phyloP scores from a whole-genome alignment of 2,888 invertebrate species.

The Diarsia rubi region DNA sequence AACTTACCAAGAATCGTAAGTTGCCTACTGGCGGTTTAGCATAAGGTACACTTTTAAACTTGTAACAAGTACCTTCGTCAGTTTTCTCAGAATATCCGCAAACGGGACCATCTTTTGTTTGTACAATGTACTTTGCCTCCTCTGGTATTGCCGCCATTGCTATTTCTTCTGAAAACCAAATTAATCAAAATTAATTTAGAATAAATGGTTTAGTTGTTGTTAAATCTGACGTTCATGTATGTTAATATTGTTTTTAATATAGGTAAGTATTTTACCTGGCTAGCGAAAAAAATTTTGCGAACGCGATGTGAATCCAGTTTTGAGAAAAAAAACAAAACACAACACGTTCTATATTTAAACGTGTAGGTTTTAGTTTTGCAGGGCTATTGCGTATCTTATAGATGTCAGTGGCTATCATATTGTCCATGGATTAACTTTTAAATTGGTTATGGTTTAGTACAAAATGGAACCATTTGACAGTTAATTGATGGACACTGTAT shows the following conservation, averaged over 20 bases:
- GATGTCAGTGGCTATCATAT: too few relatives aligned
- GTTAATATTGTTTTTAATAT: not conserved
- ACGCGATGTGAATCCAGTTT: constrained; percentile 1
- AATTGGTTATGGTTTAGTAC: too few relatives aligned
- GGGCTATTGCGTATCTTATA: too few relatives aligned
- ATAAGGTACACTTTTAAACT: constrained; percentile 84
- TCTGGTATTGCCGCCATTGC: constrained; percentile 64
- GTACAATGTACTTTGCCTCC: constrained; percentile 63
- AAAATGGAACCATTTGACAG: too few relatives aligned
- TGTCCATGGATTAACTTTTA: too few relatives aligned
- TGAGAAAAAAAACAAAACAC: not conserved
- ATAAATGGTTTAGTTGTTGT: not conserved
- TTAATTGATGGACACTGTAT: too few relatives aligned
- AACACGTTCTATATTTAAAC: constrained; percentile 15
- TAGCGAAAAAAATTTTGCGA: not conserved
- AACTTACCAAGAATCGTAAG: constrained; percentile 83
- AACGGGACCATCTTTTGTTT: constrained; percentile 80
- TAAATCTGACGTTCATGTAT: not conserved
- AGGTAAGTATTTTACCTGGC: not conserved
- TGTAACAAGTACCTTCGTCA: constrained; percentile 74
- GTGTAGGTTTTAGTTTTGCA: not conserved
- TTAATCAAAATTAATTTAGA: not conserved
- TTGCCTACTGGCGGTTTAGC: constrained; percentile 83
- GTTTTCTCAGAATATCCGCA: constrained; percentile 77
- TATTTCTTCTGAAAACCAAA: constrained; percentile 8